These are phyloP conservation scores for Apocheima hispidaria DNA, from an alignment of 2,888 invertebrate species.

Conservation along the genomic window DNA sequence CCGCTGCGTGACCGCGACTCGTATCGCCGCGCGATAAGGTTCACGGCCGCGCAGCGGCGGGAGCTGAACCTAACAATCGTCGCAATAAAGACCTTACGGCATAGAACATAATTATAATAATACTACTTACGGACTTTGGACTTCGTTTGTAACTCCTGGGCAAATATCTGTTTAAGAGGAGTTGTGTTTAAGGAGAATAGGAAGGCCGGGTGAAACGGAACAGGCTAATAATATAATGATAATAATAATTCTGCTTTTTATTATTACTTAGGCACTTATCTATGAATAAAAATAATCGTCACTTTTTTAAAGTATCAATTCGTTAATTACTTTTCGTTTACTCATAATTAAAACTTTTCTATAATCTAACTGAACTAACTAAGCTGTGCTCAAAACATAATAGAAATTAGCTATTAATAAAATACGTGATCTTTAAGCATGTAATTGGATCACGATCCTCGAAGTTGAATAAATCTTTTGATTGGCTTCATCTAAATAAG, in stretches of 20 bases:
- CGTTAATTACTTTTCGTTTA: background rate
- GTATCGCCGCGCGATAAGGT: too few species aligned
- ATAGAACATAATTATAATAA: too few species aligned
- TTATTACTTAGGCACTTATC: background rate
- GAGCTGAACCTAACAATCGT: too few species aligned
- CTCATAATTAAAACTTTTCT: background rate
- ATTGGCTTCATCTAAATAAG: constrained; percentile 60
- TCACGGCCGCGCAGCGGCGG: too few species aligned
- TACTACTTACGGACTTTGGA: too few species aligned
- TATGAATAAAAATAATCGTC: background rate
- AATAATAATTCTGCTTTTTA: background rate
- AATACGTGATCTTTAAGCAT: constrained; percentile 57
- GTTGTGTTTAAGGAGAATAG: too few species aligned
- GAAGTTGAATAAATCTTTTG: constrained; percentile 54
- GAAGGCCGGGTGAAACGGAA: too few species aligned
- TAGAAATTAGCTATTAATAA: constrained; percentile 72
- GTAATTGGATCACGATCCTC: constrained; percentile 66
- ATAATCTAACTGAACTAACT: background rate
- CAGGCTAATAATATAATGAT: too few species aligned
- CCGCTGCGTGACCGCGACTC: too few species aligned
- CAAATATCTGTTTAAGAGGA: too few species aligned
- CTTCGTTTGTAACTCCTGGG: too few species aligned
- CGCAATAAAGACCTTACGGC: too few species aligned
- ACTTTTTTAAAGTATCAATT: background rate
- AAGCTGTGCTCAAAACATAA: constrained; percentile 41